Evolutionary conservation across 2,797 vertebrate genomes (phyloP), one percentile per base, ranked within the genome.

Genomic region (Taenioides sp.): DNA sequence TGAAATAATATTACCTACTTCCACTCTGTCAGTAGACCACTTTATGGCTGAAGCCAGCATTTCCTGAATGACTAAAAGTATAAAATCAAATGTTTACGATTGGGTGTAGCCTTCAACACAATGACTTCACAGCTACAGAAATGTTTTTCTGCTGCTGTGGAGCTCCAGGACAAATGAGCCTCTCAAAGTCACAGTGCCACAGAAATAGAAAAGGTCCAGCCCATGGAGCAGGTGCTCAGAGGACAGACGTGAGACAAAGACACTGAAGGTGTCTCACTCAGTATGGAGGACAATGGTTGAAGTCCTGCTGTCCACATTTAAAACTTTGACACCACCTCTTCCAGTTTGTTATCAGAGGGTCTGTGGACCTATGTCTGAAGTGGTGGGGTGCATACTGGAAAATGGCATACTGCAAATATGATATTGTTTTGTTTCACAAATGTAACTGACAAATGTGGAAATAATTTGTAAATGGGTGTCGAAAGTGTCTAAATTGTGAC

Each of bases 231-330:
- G 16, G 17, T 31, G 49, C 10, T 31, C 47, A 67, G 49, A 34
- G 47, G 7, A 50, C 27, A 18, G 40, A 65, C 18, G 25, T 3
- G 23, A 49, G 23, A 5, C 34, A 43, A 43, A 50, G 23, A 66
- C 47, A 54, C 27, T 27, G 65, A 66, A 64, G 37, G 20, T 64
- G 62, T 64, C 22, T 16, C 10, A 40, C 28, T 62, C 27, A 55
- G 6, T 1, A 23, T 11, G 7, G 7, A 34, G 9, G 28, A 34
- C 59, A 61, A 16, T 27, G 57, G n/a, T 7, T 5, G 20, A 9
- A 55, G 57, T 59, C 23, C 20, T 55, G n/a, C 6, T 55, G 50
- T 54, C 20, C 10, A 10, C 37, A 37, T 37, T 37, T 37, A 37
- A 37, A 37, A 17, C 1, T 54, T 4, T 54, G 50, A 54, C 18